Evolutionary conservation across 2,888 invertebrate species (phyloP).

Genomic region (Leucophora obtusa): DNA sequence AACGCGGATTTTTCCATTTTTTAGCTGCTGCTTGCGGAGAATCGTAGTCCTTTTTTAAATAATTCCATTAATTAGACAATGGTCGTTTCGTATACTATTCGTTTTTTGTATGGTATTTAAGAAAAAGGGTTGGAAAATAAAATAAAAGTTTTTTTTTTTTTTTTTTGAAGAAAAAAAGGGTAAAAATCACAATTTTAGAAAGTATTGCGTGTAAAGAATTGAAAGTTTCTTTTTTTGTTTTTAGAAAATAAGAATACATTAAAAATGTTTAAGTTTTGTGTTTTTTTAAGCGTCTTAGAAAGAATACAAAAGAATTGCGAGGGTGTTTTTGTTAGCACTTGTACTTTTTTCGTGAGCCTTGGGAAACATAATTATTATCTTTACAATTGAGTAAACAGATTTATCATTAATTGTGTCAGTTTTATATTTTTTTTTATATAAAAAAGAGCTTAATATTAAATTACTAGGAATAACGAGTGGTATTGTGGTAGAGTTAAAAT

Average conservation of each 20-base stretch:
- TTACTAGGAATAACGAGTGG: conserved; percentile 8
- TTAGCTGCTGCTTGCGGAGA: not conserved
- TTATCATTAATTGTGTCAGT: conserved; percentile 59
- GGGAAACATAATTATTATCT: conserved; percentile 50
- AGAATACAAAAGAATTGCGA: conserved; percentile 6
- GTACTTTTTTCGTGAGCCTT: conserved; percentile 2
- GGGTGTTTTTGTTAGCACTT: conserved; percentile 52
- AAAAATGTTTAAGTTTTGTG: conserved; percentile 26
- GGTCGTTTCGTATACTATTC: conserved; percentile 21
- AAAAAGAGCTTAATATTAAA: conserved; percentile 34
- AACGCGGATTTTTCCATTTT: conserved; percentile 32
- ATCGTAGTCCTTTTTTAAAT: conserved; percentile 29
- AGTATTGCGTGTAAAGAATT: conserved; percentile 31
- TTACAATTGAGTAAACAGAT: conserved; percentile 62
- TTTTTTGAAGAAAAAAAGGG: conserved; percentile 40
- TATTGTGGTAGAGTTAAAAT: conserved; percentile 16
- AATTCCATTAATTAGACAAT: conserved; percentile 56
- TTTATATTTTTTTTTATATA: conserved; percentile 14
- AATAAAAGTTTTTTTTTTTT: conserved; percentile 9
- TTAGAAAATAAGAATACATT: conserved; percentile 35
- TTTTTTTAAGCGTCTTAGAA: conserved; percentile 19
- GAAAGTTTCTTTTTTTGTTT: conserved; percentile 9
- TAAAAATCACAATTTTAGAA: conserved; percentile 55
- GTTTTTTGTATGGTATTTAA: not conserved
- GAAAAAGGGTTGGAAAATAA: conserved; percentile 23